Percentiles rank a stretch among this genome's conserved stretches.
Evolutionary conservation across 1,140 invertebrate genomes (phyloP).

Genomic region (Chrysoperla carnea): DNA sequence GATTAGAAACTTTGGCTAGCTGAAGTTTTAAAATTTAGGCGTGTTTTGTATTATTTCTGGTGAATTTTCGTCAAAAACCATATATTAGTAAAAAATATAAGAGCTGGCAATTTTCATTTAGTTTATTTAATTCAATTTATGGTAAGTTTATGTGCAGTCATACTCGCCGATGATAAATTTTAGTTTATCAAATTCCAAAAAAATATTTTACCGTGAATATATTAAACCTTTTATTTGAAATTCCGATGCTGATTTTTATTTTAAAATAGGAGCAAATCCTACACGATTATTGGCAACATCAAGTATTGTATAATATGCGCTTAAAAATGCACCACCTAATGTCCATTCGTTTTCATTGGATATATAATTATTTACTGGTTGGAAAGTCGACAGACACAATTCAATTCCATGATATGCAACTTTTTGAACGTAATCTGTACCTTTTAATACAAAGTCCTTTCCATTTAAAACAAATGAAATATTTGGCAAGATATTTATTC

Average conservation of each 20-base stretch:
- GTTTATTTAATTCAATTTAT: too few species aligned
- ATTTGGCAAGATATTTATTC: conserved; percentile 5
- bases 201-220: too few species aligned
- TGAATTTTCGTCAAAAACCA: too few species aligned
- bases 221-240: neutral
- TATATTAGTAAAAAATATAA: too few species aligned
- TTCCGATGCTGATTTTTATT: neutral
- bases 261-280: conserved; percentile 11
- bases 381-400: neutral
- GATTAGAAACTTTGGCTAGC: too few species aligned
- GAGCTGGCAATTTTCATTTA: too few species aligned
- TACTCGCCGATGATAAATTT: too few species aligned
- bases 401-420: neutral
- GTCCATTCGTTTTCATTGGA: conserved; percentile 4
- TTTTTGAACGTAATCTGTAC: conserved; percentile 5
- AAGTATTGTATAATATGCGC: conserved; percentile 16
- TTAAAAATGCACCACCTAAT: conserved; percentile 16
- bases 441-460: conserved; percentile 6
- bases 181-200: too few species aligned
- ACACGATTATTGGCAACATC: conserved; percentile 12
- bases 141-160: too few species aligned
- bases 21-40: too few species aligned
- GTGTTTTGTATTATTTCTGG: too few species aligned
- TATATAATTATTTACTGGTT: neutral
- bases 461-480: conserved; percentile 4